Base-by-base conservation (phyloP, 1,140 invertebrate species). In the Aphaenogaster rudis region DNA sequence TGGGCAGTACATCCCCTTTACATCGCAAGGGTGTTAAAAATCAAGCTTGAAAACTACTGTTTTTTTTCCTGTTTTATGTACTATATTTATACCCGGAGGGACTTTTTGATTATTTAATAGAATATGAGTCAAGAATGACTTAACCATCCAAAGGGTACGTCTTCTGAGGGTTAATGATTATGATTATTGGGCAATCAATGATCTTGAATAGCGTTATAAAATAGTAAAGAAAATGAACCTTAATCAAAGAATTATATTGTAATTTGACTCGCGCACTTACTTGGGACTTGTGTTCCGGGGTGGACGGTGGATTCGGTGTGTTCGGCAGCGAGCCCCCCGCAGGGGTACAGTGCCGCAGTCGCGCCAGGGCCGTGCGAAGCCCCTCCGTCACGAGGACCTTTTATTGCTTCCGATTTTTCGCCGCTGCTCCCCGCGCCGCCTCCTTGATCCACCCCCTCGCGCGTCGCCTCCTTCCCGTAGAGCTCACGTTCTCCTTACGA, bases 341-440 rank as follows among this genome's bases (percentile, higher is more conserved):
- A 86, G 95, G 94, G 94, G 95, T 94, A 94, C 95, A 95, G 90
- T 95, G 95, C 93, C 95, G 95, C 95, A 96, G 94, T 94, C 95
- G 95, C 94, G 95, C 95, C 94, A 96, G 94, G 92, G 95, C 95
- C 94, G 94, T 95, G 79, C 95, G 95, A 94, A 96, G 91, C 92
- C 95, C 94, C 95, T 95, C 95, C 95, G 95, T 96, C 94, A 96
- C 95, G 95, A 95, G 94, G 93, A 94, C 91, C 93, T 95, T 95
- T 93, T 92, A 91, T 92, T 93, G 91, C 92, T 92, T 87, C 42
- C 45, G 48, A 59, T 82, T 54, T 88, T 85, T 74, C 78, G 86
- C 86, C 48, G 7, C 74, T 77, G 28, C 78, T 21, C 82, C 85
- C 39, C 82, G 72, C 87, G 64, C 88, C 86, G 71, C 88, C 72